phyloP scores from a whole-genome alignment of 2,113 vertebrate genomes.

The Pseudorasbora parva region DNA sequence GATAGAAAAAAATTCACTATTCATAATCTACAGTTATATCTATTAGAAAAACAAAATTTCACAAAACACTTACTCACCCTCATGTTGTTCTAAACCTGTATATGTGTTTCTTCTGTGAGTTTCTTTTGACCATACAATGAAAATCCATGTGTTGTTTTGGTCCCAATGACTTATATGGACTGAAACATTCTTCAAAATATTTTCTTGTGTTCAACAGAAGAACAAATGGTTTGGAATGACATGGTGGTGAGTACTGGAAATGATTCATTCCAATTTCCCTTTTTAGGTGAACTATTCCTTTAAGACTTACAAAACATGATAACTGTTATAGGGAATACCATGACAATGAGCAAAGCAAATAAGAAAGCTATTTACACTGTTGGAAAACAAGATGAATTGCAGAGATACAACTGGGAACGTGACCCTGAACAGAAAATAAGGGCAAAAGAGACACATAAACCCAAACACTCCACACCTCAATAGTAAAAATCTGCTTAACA shows the following conservation, averaged over 20 bases:
- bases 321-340: neutral
- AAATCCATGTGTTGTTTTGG: neutral
- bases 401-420: neutral
- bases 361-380: neutral
- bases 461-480: neutral
- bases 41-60: no score
- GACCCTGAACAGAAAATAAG: neutral
- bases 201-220: neutral
- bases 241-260: neutral
- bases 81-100: neutral
- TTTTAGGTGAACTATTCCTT: neutral
- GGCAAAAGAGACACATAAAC: neutral
- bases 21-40: no score
- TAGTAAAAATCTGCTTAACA: neutral
- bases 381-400: neutral
- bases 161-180: no score
- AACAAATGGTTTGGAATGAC: neutral
- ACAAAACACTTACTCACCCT: neutral
- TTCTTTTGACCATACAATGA: neutral
- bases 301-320: neutral
- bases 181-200: neutral
- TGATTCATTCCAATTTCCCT: neutral
- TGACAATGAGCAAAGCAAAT: neutral
- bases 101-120: neutral
- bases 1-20: no score